Base-by-base conservation (phyloP, 35 echinoderm and acorn worm species). In the Diadema setosum region DNA sequence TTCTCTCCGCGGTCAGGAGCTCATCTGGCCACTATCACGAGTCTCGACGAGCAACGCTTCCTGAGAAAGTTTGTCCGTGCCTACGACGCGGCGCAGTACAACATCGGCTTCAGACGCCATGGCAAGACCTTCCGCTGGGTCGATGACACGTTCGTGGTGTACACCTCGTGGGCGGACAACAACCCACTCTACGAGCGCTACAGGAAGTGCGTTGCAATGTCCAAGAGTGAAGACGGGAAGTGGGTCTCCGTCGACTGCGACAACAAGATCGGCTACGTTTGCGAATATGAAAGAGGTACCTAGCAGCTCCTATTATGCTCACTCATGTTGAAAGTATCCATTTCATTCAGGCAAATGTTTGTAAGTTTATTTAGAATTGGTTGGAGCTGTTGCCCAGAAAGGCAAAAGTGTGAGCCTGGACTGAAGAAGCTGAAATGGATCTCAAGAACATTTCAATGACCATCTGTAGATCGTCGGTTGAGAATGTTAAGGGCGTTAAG, bases 211-310 rank as follows among this genome's bases (percentile, higher is more conserved):
- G 83, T 76, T 18, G 89, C 85, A 16, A 32, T 96, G 14, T 82
- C 89, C 21, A 88, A 86, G n/a, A 39, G 42, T 32, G 42, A 85
- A 20, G 85, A 92, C 84, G 94, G 94, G 15, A 26, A 57, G 9
- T 96, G 94, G 94, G 56, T 85, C 0, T 83, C 94, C 12, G 90
- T 92, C 5, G 90, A 91, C 39, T 96, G 94, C 42, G 56, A 27
- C 48, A 58, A 96, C 21, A 48, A 84, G 36, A 58, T 61, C 31
- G 80, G 35, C 17, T 96, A 67, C 64, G 85, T 88, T 26, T 96
- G 94, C 48, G 94, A 96, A 89, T 96, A 85, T 74, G 76, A 96
- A 80, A 83, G 90, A 84, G 85, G 94, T 96, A 88, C 87, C n/a
- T n/a, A n/a, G n/a, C n/a, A n/a, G n/a, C n/a, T n/a, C n/a, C n/a